phyloP scores from a whole-genome alignment of 2,113 vertebrate species.

The Nibea albiflora region DNA sequence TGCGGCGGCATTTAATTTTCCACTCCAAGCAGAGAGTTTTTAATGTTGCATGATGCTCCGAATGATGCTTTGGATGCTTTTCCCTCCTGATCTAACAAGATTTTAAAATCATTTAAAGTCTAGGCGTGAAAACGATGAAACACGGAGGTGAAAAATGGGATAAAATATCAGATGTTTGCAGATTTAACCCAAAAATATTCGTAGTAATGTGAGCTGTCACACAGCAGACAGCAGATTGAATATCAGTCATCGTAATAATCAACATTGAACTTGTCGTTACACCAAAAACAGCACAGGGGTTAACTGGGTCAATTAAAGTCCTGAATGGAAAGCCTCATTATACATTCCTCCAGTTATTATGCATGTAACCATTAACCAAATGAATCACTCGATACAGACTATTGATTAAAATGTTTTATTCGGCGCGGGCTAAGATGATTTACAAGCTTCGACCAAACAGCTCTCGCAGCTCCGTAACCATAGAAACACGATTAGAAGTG shows the following conservation, averaged over 20 bases:
- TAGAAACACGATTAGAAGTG: conserved; percentile 7
- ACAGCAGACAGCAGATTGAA: no score
- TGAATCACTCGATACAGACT: conserved; percentile 32
- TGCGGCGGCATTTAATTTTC: background rate
- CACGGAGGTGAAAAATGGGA: background rate
- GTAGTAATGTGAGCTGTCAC: background rate
- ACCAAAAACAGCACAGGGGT: background rate
- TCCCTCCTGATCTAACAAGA: background rate
- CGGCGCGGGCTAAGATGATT: conserved; percentile 31
- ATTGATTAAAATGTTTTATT: conserved; percentile 30
- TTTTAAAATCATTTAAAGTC: background rate
- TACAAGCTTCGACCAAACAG: conserved; percentile 7
- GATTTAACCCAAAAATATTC: background rate
- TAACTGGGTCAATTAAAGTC: background rate
- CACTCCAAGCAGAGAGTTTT: background rate
- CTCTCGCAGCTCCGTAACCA: conserved; percentile 25
- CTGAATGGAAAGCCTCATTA: background rate
- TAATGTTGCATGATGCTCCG: background rate
- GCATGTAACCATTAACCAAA: conserved; percentile 23
- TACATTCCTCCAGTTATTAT: conserved; percentile 19
- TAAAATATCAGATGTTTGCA: background rate
- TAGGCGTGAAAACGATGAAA: background rate
- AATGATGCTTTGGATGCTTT: background rate
- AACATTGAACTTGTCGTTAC: background rate
- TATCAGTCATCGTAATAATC: no score